Evolutionary conservation across 2,797 vertebrate species (phyloP).

Genomic region (Lacerta agilis): DNA sequence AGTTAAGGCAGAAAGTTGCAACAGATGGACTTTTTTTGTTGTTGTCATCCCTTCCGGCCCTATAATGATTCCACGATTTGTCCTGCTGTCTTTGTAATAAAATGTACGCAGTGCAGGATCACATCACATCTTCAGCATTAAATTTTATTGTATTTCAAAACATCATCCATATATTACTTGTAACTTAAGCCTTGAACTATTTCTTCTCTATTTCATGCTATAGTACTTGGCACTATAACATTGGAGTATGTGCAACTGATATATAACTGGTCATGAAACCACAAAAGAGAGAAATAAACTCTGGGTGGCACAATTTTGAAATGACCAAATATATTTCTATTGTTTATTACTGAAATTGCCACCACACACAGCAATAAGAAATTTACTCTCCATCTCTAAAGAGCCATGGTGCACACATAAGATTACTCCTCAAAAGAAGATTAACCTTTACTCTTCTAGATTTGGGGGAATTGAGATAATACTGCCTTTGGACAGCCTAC

Average conservation of each 20-base stretch:
- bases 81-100: neutral
- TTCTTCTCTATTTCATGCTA: neutral
- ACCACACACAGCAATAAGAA: neutral
- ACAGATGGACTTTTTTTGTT: neutral
- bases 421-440: neutral
- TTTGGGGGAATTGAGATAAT: neutral
- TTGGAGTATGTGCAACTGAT: neutral
- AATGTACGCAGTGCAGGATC: neutral
- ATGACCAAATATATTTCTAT: neutral
- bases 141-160: neutral
- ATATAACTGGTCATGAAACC: neutral
- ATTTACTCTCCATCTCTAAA: neutral
- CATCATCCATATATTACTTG: neutral
- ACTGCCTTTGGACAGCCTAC: neutral
- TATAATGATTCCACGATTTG: neutral
- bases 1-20: neutral
- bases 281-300: neutral
- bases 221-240: neutral
- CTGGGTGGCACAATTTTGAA: neutral
- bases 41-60: neutral
- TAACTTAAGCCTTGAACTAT: neutral
- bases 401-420: neutral
- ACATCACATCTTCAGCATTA: neutral
- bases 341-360: neutral
- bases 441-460: neutral